A percentile compares a stretch with the other conserved stretches of the same genome.
Conservation (phyloP, 2,888 invertebrate species). For the Seira sanloemensis region DNA sequence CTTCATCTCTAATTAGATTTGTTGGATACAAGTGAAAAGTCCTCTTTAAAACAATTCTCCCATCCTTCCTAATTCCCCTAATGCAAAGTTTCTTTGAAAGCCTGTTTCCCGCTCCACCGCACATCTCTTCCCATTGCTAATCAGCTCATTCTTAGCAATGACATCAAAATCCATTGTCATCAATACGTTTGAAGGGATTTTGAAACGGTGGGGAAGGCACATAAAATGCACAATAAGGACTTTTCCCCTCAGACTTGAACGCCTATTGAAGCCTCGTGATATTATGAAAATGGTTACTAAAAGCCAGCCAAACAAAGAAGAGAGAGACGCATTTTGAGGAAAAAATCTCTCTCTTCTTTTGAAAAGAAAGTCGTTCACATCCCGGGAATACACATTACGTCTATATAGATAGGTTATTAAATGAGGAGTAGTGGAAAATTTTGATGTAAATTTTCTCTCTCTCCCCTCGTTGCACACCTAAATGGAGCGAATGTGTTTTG, state of each 20-base stretch:
- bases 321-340: too few species aligned
- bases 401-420: too few species aligned
- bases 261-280: background rate
- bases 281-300: background rate
- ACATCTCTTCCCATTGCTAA: background rate
- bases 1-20: background rate
- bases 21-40: background rate
- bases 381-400: too few species aligned
- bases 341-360: too few species aligned
- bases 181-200: background rate
- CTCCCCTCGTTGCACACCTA: background rate
- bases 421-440: background rate
- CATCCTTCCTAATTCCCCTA: background rate
- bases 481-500: slow-evolving; percentile 30
- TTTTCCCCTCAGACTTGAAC: background rate
- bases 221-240: slow-evolving; percentile 6
- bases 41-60: background rate
- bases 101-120: background rate
- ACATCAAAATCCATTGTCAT: background rate
- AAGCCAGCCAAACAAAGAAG: too few species aligned
- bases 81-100: background rate
- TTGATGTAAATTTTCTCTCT: slow-evolving; percentile 45
- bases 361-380: too few species aligned
- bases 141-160: background rate
- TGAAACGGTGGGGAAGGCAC: background rate